Evolutionary conservation across 2,797 vertebrate genomes (phyloP).

Genomic region (Pseudochaenichthys georgianus): DNA sequence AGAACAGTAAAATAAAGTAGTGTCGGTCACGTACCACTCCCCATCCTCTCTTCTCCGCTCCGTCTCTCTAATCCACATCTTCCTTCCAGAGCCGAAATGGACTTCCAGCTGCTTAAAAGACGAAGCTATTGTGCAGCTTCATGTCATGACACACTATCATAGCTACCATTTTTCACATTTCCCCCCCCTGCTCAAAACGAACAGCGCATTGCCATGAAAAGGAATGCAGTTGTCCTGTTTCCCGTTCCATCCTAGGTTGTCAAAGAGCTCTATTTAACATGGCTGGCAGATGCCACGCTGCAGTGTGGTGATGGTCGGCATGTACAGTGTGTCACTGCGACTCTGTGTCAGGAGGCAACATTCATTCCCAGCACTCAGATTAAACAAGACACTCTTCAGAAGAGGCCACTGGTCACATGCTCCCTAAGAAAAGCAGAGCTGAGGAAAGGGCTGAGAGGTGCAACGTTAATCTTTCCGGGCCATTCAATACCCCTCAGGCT

Average conservation of each 20-base stretch:
- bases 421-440: slow-evolving; percentile 18
- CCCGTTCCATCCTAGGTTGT: slow-evolving; percentile 24
- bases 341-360: slow-evolving; percentile 51
- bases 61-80: slow-evolving; percentile 40
- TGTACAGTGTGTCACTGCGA: slow-evolving; percentile 40
- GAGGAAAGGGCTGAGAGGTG: slow-evolving; percentile 28
- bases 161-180: slow-evolving; percentile 5
- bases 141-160: slow-evolving; percentile 44
- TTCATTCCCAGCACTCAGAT: slow-evolving; percentile 52
- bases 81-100: slow-evolving; percentile 23
- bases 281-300: slow-evolving; percentile 46
- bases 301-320: slow-evolving; percentile 35
- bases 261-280: slow-evolving; percentile 52
- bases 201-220: slow-evolving; percentile 16
- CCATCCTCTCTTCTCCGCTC: slow-evolving; percentile 5
- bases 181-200: slow-evolving; percentile 20
- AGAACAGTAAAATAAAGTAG: slow-evolving; percentile 51
- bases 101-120: slow-evolving; percentile 58
- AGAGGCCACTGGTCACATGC: slow-evolving; percentile 38
- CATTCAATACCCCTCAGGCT: slow-evolving; percentile 9
- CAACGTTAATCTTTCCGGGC: slow-evolving; percentile 42
- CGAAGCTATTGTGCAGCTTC: slow-evolving; percentile 46
- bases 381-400: slow-evolving; percentile 47
- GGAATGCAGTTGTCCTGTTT: slow-evolving; percentile 38
- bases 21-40: slow-evolving; percentile 34